A percentile compares a stretch with the other conserved stretches of the same genome.
phyloP scores from a whole-genome alignment of 2,888 invertebrate genomes.

The Cylloceria caligata region DNA sequence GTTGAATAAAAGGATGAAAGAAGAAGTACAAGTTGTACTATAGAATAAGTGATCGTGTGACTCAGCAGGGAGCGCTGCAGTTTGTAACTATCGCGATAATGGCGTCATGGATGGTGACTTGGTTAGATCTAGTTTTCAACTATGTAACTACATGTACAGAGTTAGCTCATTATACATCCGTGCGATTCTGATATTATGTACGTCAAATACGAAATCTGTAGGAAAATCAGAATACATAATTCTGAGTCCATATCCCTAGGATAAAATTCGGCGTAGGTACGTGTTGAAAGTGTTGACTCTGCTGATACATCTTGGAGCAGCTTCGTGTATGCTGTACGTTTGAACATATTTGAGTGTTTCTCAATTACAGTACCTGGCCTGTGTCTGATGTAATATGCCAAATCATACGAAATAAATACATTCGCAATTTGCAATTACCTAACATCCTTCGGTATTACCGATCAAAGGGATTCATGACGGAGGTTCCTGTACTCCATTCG shows the following conservation, averaged over 20 bases:
- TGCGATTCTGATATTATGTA: slow-evolving; percentile 59
- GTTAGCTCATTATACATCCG: background rate
- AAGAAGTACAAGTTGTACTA: background rate
- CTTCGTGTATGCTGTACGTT: slow-evolving; percentile 1
- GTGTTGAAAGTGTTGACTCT: background rate
- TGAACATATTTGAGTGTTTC: background rate
- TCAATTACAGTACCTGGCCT: background rate
- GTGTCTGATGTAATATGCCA: background rate
- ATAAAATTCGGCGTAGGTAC: background rate
- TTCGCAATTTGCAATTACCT: background rate
- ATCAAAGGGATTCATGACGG: background rate
- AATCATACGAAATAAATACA: background rate
- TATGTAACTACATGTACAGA: background rate
- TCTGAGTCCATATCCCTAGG: background rate
- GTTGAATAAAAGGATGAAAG: background rate
- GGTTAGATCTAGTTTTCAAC: slow-evolving; percentile 56
- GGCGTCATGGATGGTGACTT: background rate
- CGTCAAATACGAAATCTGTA: slow-evolving; percentile 33
- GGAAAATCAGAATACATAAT: slow-evolving; percentile 17
- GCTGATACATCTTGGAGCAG: background rate
- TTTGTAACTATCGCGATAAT: background rate
- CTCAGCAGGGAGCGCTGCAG: background rate
- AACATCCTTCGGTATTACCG: background rate
- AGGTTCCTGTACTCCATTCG: background rate
- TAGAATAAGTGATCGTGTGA: background rate